Conservation (phyloP, 2,888 invertebrate genomes). For the Tipula confusa region DNA sequence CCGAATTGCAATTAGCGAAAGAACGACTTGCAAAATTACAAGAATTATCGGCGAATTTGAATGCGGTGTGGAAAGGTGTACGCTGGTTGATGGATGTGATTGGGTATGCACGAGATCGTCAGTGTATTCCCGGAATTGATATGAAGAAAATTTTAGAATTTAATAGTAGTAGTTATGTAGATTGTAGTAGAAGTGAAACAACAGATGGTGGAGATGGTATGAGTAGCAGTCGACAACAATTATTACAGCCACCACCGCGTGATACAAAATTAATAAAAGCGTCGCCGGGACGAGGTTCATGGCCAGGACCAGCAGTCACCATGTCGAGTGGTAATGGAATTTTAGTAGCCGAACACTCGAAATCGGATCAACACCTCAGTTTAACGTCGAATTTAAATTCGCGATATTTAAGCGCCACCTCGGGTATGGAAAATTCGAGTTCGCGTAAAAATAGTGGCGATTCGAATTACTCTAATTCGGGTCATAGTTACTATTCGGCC, state of each 20-base stretch:
- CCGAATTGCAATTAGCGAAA: constrained; percentile 80
- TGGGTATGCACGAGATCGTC: constrained; percentile 83
- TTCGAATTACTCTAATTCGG: constrained; percentile 56
- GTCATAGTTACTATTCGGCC: constrained; percentile 50
- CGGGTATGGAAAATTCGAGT: constrained; percentile 43
- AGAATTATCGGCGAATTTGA: constrained; percentile 79
- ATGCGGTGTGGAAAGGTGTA: constrained; percentile 86
- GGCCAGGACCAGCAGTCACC: constrained; percentile 67
- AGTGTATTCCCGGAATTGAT: constrained; percentile 46
- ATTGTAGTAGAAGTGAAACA: constrained; percentile 33
- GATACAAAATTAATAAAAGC: constrained; percentile 72
- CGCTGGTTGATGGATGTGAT: constrained; percentile 97
- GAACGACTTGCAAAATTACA: constrained; percentile 76
- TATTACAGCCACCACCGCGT: constrained; percentile 53
- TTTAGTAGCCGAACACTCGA: constrained; percentile 68
- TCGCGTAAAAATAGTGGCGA: constrained; percentile 58
- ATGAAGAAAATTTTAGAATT: constrained; percentile 48
- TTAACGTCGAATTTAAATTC: constrained; percentile 54
- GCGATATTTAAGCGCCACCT: constrained; percentile 54
- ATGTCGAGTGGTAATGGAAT: constrained; percentile 52
- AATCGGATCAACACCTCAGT: constrained; percentile 74
- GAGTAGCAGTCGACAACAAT: constrained; percentile 42
- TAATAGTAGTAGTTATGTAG: constrained; percentile 38
- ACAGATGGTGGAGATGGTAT: constrained; percentile 31
- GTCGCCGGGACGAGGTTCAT: constrained; percentile 74